Evolutionary conservation across 2,113 vertebrate species (phyloP).

Genomic region (Dipodomys stephensi): DNA sequence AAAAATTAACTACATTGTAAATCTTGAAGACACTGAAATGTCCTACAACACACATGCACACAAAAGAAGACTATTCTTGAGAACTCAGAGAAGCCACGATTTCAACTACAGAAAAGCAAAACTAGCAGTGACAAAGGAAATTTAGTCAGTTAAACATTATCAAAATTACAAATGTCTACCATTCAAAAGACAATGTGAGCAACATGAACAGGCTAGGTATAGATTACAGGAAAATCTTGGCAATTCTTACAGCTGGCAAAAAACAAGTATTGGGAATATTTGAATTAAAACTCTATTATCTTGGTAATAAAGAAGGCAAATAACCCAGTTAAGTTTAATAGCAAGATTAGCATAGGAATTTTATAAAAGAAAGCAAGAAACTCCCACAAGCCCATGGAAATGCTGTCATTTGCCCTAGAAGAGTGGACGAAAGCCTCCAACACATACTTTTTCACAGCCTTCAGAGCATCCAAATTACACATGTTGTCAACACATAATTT

Average conservation of each 20-base stretch:
- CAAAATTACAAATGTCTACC: neutral
- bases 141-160: neutral
- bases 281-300: neutral
- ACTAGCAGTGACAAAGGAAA: neutral
- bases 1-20: neutral
- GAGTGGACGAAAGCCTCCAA: neutral
- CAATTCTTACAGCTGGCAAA: neutral
- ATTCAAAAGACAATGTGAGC: neutral
- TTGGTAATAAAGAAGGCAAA: slow-evolving; percentile 7
- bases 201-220: neutral
- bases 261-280: neutral
- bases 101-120: neutral
- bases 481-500: neutral
- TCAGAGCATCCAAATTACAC: neutral
- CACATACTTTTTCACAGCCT: neutral
- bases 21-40: neutral
- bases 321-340: neutral
- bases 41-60: neutral
- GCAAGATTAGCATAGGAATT: neutral
- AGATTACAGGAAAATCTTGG: neutral
- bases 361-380: neutral
- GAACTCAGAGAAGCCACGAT: neutral
- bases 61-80: neutral
- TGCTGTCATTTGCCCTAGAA: neutral
- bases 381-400: neutral